Conservation (phyloP, 2,888 invertebrate genomes). For the Crepidodera aurea region DNA sequence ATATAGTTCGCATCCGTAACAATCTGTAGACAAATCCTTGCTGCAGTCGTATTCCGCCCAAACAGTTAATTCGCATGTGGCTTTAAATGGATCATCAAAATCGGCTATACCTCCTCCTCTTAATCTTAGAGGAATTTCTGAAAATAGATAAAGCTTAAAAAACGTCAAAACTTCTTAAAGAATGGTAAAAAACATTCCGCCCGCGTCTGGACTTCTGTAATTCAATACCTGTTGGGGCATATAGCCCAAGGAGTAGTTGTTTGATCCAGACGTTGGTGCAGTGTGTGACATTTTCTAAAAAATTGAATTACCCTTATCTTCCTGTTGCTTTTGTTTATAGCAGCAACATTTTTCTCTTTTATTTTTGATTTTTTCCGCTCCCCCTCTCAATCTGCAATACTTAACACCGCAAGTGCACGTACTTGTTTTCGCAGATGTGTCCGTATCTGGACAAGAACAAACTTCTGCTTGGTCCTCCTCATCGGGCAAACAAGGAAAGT, state of each 20-base stretch:
- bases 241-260: too few relatives aligned
- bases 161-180: too few relatives aligned
- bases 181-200: too few relatives aligned
- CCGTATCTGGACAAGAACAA: not conserved
- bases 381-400: not conserved
- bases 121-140: slow-evolving; percentile 1
- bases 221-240: too few relatives aligned
- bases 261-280: too few relatives aligned
- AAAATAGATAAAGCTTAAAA: too few relatives aligned
- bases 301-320: not conserved
- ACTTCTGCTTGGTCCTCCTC: not conserved
- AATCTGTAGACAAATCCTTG: not conserved
- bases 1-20: not conserved
- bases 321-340: not conserved
- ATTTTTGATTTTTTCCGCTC: not conserved
- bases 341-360: not conserved
- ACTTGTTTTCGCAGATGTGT: not conserved
- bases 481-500: slow-evolving; percentile 2
- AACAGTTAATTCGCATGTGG: not conserved
- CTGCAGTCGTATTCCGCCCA: not conserved
- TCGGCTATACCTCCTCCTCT: slow-evolving; percentile 35
- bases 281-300: too few relatives aligned
- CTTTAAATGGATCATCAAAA: not conserved
- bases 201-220: too few relatives aligned
- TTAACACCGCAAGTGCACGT: not conserved